Conservation (phyloP, 2,113 vertebrate species). For the Okapia johnstoni region DNA sequence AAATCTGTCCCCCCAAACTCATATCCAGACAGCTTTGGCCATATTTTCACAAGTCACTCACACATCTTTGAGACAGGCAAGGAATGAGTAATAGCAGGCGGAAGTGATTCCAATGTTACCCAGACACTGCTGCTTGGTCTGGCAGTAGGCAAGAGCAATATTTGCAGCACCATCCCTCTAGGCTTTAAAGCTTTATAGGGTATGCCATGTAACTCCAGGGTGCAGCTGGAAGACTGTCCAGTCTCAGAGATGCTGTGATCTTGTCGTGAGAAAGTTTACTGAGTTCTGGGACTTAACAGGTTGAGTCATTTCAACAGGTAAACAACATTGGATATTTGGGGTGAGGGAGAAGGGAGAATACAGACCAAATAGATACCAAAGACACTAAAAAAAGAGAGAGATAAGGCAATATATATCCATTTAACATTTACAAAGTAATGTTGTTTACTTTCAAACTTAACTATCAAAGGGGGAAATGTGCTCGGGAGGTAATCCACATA, state of each 20-base stretch:
- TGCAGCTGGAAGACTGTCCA: background rate
- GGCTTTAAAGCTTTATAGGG: background rate
- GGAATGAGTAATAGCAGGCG: background rate
- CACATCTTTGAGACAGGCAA: background rate
- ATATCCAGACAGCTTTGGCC: background rate
- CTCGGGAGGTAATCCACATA: background rate
- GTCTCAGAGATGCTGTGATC: background rate
- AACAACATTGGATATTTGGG: background rate
- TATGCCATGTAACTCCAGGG: background rate
- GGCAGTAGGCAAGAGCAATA: background rate
- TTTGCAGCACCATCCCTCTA: background rate
- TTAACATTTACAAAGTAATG: background rate
- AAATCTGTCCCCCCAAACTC: background rate
- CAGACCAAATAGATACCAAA: background rate
- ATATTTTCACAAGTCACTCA: background rate
- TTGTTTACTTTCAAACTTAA: background rate
- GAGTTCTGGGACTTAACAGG: background rate
- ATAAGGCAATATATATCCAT: background rate
- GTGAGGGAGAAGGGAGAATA: background rate
- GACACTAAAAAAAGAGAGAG: background rate
- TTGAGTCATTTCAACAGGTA: background rate
- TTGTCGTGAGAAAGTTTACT: background rate
- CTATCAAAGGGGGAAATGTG: background rate
- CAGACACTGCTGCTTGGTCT: background rate
- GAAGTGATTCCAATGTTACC: background rate